Evolutionary conservation across 2,113 vertebrate genomes (phyloP).

Genomic region (Anas platyrhynchos): DNA sequence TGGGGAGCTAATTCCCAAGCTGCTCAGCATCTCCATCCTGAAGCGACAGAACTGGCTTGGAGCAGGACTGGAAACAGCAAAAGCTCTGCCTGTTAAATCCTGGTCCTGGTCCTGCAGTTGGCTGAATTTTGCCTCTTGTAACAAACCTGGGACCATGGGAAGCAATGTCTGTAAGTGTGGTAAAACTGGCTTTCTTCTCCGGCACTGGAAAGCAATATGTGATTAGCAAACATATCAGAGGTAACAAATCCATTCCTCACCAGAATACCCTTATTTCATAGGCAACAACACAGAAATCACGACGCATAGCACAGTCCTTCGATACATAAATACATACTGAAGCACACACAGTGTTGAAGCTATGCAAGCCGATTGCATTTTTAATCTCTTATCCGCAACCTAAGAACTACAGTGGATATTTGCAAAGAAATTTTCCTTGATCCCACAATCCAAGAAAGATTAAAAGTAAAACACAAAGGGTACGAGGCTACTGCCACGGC

Average conservation of each 20-base stretch:
- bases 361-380: background rate
- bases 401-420: background rate
- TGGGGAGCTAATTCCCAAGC: background rate
- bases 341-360: background rate
- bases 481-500: background rate
- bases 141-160: background rate
- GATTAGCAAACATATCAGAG: background rate
- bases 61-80: background rate
- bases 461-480: background rate
- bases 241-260: background rate
- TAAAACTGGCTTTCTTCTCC: background rate
- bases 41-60: background rate
- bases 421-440: background rate
- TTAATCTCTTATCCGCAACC: background rate
- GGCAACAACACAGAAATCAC: background rate
- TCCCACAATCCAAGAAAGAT: background rate
- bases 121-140: background rate
- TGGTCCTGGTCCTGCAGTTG: no score
- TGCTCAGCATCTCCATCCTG: background rate
- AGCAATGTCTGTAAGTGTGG: rapidly evolving
- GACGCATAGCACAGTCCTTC: rapidly evolving
- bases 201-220: background rate
- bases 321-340: rapidly evolving
- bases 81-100: background rate
- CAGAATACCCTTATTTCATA: background rate